Conservation (phyloP, 2,797 vertebrate species). For the Hapalemur alaotrensis region DNA sequence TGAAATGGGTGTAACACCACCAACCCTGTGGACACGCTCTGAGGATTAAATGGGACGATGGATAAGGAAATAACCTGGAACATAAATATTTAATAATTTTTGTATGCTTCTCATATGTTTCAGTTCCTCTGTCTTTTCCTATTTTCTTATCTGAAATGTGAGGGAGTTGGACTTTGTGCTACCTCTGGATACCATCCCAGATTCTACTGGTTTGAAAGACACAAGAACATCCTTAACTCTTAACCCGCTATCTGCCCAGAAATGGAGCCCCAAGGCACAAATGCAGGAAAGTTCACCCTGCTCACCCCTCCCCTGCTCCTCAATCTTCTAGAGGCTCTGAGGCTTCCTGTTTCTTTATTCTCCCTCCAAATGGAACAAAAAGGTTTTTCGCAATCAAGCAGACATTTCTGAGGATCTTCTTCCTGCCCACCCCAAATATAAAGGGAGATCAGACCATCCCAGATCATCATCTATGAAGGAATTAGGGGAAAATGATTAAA, state of each 20-base stretch:
- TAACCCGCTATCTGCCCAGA: not conserved
- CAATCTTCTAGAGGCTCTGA: not conserved
- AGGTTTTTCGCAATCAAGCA: not conserved
- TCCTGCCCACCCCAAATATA: not conserved
- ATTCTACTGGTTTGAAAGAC: not conserved
- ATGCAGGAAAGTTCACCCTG: rapidly evolving
- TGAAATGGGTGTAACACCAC: not conserved
- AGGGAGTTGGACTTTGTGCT: not conserved
- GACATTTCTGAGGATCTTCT: not conserved
- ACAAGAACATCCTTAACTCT: not conserved
- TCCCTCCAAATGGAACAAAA: not conserved
- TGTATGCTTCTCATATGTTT: not conserved
- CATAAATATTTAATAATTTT: not conserved
- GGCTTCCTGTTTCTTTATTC: not conserved
- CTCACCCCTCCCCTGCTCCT: not conserved
- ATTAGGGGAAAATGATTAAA: not conserved
- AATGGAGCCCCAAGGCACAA: not conserved
- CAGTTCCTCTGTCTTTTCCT: not conserved
- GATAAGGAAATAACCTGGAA: not conserved
- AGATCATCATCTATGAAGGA: not conserved
- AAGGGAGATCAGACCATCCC: not conserved
- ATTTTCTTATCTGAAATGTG: not conserved
- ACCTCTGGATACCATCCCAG: not conserved
- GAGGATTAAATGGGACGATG: not conserved
- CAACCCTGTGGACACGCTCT: not conserved